Percentiles rank a stretch among this genome's conserved stretches.
These are phyloP conservation scores for Mellilla xanthometata DNA, from an alignment of 2,888 invertebrate species.

Conservation along the genomic window DNA sequence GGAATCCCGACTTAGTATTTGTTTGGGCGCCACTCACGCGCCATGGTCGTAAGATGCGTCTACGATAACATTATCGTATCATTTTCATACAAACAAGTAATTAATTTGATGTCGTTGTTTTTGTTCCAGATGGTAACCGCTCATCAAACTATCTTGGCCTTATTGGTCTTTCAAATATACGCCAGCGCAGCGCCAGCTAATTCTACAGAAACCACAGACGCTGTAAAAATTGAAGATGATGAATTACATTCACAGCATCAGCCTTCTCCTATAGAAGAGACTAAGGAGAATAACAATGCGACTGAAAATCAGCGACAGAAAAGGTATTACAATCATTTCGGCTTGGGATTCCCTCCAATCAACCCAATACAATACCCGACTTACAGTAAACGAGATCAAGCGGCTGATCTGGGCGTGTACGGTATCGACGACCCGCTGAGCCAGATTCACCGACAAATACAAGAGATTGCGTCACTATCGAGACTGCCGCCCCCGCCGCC, in stretches of 20 bases:
- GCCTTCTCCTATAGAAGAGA: constrained; percentile 34
- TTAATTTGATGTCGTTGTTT: constrained; percentile 4
- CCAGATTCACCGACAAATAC: constrained; percentile 48
- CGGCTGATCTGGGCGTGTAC: constrained; percentile 34
- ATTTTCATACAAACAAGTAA: neutral
- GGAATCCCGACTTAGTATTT: neutral
- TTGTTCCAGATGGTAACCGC: constrained; percentile 63
- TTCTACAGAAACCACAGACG: constrained; percentile 38
- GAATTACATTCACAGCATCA: constrained; percentile 37
- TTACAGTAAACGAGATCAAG: constrained; percentile 41
- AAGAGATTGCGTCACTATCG: constrained; percentile 44
- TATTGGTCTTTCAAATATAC: constrained; percentile 46
- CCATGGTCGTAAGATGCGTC: no score
- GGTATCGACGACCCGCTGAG: constrained; percentile 46
- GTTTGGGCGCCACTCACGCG: neutral
- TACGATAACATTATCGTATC: no score
- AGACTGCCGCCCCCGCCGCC: constrained; percentile 42
- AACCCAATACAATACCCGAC: constrained; percentile 41
- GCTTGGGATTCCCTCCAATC: constrained; percentile 43
- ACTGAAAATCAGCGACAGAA: constrained; percentile 50
- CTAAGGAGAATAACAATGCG: constrained; percentile 26
- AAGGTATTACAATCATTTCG: constrained; percentile 50
- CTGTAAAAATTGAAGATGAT: constrained; percentile 33
- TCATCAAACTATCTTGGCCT: constrained; percentile 38
- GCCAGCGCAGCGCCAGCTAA: constrained; percentile 54